Percentiles rank a stretch among this genome's conserved stretches.
phyloP scores from a whole-genome alignment of 2,797 vertebrate species.

The Pseudomugil gertrudae region DNA sequence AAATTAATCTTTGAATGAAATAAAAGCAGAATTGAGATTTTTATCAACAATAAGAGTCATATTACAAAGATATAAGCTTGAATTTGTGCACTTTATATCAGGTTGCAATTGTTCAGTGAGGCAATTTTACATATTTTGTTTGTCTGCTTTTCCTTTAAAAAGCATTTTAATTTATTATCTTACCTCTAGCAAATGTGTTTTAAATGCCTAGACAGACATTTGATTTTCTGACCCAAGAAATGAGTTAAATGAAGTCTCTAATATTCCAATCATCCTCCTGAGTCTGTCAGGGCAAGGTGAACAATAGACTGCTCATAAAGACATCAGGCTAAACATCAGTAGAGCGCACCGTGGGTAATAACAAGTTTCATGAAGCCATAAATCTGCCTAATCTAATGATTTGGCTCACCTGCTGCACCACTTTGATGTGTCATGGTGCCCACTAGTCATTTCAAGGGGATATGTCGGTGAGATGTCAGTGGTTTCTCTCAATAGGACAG shows the following conservation, averaged over 20 bases:
- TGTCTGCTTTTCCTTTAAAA: not conserved
- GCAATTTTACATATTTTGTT: not conserved
- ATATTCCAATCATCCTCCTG: slow-evolving; percentile 65
- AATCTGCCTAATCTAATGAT: slow-evolving; percentile 84
- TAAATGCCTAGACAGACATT: slow-evolving; percentile 32
- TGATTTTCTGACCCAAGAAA: slow-evolving; percentile 48
- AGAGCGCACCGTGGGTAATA: slow-evolving; percentile 75
- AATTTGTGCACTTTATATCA: not conserved
- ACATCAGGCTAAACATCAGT: slow-evolving; percentile 80
- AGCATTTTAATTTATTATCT: slow-evolving; percentile 5
- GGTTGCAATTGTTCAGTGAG: not conserved
- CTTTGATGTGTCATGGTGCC: slow-evolving; percentile 76
- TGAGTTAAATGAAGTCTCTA: slow-evolving; percentile 61
- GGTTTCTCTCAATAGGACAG: slow-evolving; percentile 59
- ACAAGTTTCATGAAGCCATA: slow-evolving; percentile 83
- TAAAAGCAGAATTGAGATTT: slow-evolving; percentile 6
- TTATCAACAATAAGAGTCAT: not conserved
- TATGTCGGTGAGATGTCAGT: slow-evolving; percentile 60
- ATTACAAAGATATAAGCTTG: not conserved
- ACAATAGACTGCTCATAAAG: slow-evolving; percentile 77
- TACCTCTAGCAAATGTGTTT: slow-evolving; percentile 30
- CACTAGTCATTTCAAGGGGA: slow-evolving; percentile 83
- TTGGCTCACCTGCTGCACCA: slow-evolving; percentile 78
- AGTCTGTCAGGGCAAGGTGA: slow-evolving; percentile 77
- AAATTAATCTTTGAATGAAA: slow-evolving; percentile 19